Conservation (phyloP, 2,888 invertebrate species). For the Yponomeuta sedellus region DNA sequence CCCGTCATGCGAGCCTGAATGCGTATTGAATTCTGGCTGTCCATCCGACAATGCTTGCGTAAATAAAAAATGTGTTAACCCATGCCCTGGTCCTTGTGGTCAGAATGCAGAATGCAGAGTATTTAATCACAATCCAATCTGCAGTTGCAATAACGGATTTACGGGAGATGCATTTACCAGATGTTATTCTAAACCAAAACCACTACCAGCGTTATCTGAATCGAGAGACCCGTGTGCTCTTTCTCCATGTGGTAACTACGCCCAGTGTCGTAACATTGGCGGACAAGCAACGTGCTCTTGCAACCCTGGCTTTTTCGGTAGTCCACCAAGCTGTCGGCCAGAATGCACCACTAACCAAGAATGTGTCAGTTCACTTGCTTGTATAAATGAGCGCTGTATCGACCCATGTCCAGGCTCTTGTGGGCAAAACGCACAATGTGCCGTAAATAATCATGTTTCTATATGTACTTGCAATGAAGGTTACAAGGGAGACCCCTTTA, state of each 20-base stretch:
- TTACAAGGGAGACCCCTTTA: constrained; percentile 79
- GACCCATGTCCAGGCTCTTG: constrained; percentile 84
- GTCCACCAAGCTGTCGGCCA: constrained; percentile 81
- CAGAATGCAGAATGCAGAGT: constrained; percentile 82
- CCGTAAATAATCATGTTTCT: constrained; percentile 78
- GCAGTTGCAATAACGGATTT: constrained; percentile 78
- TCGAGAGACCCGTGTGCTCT: constrained; percentile 79
- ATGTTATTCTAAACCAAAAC: constrained; percentile 75
- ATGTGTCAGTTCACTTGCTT: constrained; percentile 79
- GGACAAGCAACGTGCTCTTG: constrained; percentile 79
- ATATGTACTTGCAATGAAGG: constrained; percentile 78
- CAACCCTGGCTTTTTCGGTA: constrained; percentile 76
- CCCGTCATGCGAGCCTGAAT: constrained; percentile 81
- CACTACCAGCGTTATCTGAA: constrained; percentile 53
- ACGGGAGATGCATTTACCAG: constrained; percentile 81
- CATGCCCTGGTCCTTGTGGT: constrained; percentile 84
- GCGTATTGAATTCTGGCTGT: constrained; percentile 81
- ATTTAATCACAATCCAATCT: constrained; percentile 83
- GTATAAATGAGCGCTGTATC: constrained; percentile 79
- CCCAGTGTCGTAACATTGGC: constrained; percentile 73
- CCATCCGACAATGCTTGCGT: constrained; percentile 78
- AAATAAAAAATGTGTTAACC: constrained; percentile 82
- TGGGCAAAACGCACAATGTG: constrained; percentile 75
- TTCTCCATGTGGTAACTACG: constrained; percentile 81
- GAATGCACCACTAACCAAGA: constrained; percentile 82